Conservation (phyloP, 2,113 vertebrate genomes). For the Gavialis gangeticus region DNA sequence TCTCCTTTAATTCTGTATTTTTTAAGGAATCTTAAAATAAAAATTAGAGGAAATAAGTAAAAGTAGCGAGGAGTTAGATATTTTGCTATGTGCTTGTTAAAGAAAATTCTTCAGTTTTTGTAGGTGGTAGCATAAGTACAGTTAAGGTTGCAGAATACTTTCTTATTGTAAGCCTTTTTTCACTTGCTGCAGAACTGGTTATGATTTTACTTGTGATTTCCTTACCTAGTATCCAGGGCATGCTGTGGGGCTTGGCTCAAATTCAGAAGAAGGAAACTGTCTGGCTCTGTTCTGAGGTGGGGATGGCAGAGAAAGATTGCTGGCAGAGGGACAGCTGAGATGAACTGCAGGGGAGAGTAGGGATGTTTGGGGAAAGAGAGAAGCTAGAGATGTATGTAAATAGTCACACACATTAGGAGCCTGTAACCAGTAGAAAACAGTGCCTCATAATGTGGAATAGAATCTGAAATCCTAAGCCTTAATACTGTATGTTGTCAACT, state of each 20-base stretch:
- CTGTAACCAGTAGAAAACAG: not conserved
- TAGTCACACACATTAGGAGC: not conserved
- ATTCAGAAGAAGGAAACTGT: not conserved
- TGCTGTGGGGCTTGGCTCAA: not conserved
- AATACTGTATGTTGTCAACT: too few species aligned
- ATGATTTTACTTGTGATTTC: not conserved
- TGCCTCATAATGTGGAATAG: too few species aligned
- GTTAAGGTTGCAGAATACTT: not conserved
- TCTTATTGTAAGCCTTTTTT: not conserved
- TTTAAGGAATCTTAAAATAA: not conserved
- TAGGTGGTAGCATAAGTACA: not conserved
- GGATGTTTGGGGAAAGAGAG: not conserved
- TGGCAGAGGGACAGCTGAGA: not conserved
- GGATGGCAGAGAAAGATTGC: not conserved
- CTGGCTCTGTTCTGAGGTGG: not conserved
- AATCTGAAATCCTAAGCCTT: too few species aligned
- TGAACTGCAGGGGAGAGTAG: not conserved
- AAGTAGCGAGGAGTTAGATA: not conserved
- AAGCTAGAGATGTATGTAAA: not conserved
- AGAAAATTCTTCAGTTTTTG: not conserved
- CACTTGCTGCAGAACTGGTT: not conserved
- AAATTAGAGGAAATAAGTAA: not conserved
- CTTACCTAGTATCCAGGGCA: not conserved
- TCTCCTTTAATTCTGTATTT: not conserved
- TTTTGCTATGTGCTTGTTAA: not conserved